These are phyloP conservation scores for Lepilemur ruficaudatus DNA, from an alignment of 2,797 vertebrate species.

Conservation along the genomic window DNA sequence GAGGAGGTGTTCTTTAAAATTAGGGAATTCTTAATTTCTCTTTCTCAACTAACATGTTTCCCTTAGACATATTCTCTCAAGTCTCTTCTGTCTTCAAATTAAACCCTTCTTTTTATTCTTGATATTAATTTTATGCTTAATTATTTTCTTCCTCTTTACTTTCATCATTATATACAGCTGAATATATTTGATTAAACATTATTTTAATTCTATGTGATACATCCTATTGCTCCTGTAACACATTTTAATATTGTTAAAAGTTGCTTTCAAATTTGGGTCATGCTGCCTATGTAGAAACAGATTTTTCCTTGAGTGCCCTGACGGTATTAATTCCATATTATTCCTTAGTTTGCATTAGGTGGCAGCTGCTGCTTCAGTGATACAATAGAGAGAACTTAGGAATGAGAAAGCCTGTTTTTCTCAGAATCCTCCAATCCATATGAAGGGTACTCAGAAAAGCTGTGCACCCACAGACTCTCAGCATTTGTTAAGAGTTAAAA, in stretches of 20 bases:
- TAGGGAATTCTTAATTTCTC: neutral
- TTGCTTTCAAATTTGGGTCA: neutral
- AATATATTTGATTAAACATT: neutral
- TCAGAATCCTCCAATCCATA: neutral
- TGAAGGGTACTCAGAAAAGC: neutral
- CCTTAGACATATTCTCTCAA: neutral
- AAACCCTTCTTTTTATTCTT: neutral
- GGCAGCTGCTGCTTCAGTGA: neutral
- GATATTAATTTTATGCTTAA: neutral
- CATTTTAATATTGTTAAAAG: neutral
- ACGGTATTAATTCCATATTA: neutral
- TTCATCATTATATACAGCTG: neutral
- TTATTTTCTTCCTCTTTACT: neutral
- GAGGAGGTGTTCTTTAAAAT: neutral
- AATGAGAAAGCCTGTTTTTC: neutral
- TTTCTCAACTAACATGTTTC: neutral
- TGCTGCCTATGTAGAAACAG: neutral
- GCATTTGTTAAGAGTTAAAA: neutral
- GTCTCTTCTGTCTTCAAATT: neutral
- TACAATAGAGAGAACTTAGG: neutral
- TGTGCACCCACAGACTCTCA: neutral
- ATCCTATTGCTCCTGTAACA: neutral
- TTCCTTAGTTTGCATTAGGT: neutral
- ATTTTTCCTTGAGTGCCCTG: neutral
- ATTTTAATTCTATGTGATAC: neutral